Conservation (phyloP, 2,888 invertebrate genomes). For the Eupithecia pulchellata region DNA sequence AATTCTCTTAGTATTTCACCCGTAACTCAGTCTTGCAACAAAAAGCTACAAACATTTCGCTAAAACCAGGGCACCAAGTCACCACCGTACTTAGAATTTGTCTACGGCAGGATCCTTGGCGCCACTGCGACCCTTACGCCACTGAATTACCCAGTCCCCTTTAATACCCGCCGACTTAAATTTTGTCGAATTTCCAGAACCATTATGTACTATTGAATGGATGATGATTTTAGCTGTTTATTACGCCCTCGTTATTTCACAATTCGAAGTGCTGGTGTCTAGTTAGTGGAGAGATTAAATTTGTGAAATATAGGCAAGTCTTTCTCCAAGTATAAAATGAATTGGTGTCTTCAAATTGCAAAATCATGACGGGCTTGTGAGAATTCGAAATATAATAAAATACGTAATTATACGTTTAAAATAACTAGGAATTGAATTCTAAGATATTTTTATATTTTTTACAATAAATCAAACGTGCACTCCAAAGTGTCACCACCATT, state of each 20-base stretch:
- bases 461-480: not conserved
- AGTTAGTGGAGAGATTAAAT: slow-evolving; percentile 23
- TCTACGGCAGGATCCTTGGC: slow-evolving; percentile 82
- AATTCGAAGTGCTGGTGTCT: slow-evolving; percentile 31
- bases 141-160: slow-evolving; percentile 83
- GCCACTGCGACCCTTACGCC: slow-evolving; percentile 82
- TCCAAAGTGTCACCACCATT: not conserved
- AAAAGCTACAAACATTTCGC: slow-evolving; percentile 47
- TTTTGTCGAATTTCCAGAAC: slow-evolving; percentile 82
- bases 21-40: slow-evolving; percentile 33
- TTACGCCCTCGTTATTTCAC: slow-evolving; percentile 62
- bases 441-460: not conserved
- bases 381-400: not conserved
- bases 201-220: slow-evolving; percentile 77
- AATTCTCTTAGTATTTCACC: not conserved
- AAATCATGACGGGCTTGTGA: not conserved
- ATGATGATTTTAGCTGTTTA: slow-evolving; percentile 79
- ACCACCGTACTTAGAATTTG: slow-evolving; percentile 76
- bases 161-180: slow-evolving; percentile 83
- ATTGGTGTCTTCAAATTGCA: not conserved
- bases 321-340: not conserved
- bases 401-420: not conserved
- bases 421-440: not conserved
- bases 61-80: slow-evolving; percentile 60
- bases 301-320: slow-evolving; percentile 4